These are phyloP conservation scores for Bacillus rossius DNA, from an alignment of 1,140 invertebrate species.

Conservation along the genomic window DNA sequence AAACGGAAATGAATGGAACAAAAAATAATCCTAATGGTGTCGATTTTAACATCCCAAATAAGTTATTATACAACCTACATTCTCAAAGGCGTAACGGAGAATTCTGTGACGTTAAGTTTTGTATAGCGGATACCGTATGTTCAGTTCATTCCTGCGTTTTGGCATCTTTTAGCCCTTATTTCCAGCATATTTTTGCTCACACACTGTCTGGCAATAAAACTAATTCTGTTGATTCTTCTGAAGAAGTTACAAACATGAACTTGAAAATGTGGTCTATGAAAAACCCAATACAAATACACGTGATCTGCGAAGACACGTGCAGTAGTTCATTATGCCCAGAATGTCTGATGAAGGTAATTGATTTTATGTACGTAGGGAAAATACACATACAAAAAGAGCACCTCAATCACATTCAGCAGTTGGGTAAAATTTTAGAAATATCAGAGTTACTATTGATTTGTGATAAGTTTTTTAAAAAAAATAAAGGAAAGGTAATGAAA, in stretches of 20 bases:
- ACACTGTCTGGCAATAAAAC: background rate
- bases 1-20: too few relatives aligned
- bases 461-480: conserved; percentile 7
- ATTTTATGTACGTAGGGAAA: conserved; percentile 39
- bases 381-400: conserved; percentile 26
- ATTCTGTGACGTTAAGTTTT: conserved; percentile 41
- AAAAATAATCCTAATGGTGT: background rate
- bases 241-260: conserved; percentile 3
- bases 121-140: conserved; percentile 34
- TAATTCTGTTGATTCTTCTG: background rate
- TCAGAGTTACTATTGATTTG: conserved; percentile 10
- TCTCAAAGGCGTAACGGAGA: conserved; percentile 31
- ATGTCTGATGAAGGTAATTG: conserved; percentile 34
- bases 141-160: conserved; percentile 42
- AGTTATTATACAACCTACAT: conserved; percentile 27
- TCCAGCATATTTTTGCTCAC: conserved; percentile 30
- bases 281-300: conserved; percentile 34
- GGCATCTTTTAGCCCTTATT: conserved; percentile 39
- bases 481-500: background rate
- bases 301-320: conserved; percentile 23
- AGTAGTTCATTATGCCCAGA: conserved; percentile 7
- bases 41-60: background rate
- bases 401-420: conserved; percentile 33
- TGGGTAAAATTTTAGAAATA: conserved; percentile 21
- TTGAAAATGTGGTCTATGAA: conserved; percentile 34